Conservation (phyloP, 64 coral and sea anemone genomes). For the Hydrozoanthus tunicans region DNA sequence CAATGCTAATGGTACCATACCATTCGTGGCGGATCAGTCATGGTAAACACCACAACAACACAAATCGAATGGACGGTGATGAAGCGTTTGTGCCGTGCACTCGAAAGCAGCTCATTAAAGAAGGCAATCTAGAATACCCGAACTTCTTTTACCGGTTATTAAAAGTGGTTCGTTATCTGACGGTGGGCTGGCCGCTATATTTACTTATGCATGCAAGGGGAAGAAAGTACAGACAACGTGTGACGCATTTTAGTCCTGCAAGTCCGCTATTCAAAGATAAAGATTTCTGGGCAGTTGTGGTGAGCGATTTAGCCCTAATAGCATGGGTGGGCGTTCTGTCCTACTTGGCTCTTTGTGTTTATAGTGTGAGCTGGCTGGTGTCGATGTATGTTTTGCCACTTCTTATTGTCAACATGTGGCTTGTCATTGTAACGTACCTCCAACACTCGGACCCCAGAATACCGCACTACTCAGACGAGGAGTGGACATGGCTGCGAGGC, state of each 20-base stretch:
- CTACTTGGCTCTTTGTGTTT: conserved; percentile 53
- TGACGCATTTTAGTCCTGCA: conserved; percentile 68
- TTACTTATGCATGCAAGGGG: conserved; percentile 76
- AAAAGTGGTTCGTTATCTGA: conserved; percentile 67
- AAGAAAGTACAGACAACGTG: conserved; percentile 33
- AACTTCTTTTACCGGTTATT: conserved; percentile 61
- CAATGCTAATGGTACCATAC: conserved; percentile 75
- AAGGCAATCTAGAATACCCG: conserved; percentile 74
- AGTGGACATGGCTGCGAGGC: conserved; percentile 91
- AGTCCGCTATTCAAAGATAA: conserved; percentile 72
- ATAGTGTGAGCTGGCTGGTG: conserved; percentile 63
- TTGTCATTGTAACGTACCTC: conserved; percentile 81
- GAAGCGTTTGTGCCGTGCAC: conserved; percentile 92
- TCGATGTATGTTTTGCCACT: conserved; percentile 72
- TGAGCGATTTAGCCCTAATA: conserved; percentile 74
- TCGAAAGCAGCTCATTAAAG: conserved; percentile 48
- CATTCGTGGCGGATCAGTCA: conserved; percentile 89
- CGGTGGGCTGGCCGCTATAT: conserved; percentile 81
- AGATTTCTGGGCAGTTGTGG: conserved; percentile 82
- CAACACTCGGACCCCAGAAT: conserved; percentile 87
- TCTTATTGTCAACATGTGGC: conserved; percentile 86
- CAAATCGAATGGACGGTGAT: conserved; percentile 86
- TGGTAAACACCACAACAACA: conserved; percentile 80
- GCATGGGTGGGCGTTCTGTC: conserved; percentile 70
- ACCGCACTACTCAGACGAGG: conserved; percentile 81